Evolutionary conservation across 2,797 vertebrate genomes (phyloP).

Genomic region (Danio tinwini): DNA sequence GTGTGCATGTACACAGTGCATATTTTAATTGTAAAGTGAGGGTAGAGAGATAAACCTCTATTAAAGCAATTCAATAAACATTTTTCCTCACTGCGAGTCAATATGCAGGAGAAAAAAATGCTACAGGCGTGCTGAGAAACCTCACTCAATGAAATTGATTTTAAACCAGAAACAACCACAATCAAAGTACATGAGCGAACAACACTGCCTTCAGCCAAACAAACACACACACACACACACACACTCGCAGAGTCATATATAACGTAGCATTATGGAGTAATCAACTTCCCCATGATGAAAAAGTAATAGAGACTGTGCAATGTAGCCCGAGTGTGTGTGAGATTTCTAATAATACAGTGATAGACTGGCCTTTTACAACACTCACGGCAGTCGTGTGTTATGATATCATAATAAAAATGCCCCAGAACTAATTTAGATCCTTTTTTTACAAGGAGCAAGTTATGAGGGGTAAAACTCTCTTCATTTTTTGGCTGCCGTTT

Average conservation of each 20-base stretch:
- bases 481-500: background rate
- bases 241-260: background rate
- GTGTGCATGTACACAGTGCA: background rate
- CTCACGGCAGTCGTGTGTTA: conserved; percentile 12
- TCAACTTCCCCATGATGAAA: conserved; percentile 4
- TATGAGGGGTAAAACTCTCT: conserved; percentile 11
- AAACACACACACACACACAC: background rate
- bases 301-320: conserved; percentile 32
- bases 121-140: background rate
- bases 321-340: conserved; percentile 9
- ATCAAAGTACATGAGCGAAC: background rate
- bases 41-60: background rate
- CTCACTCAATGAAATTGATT: background rate
- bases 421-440: conserved; percentile 21
- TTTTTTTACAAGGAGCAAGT: conserved; percentile 19
- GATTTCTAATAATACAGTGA: conserved; percentile 37
- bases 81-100: background rate
- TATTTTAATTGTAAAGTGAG: conserved; percentile 4
- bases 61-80: background rate
- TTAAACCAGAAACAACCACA: conserved; percentile 19
- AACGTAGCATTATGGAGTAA: conserved; percentile 12
- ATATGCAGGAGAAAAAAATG: background rate
- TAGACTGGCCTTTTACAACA: conserved; percentile 27
- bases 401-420: conserved; percentile 37
- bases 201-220: background rate